Evolutionary conservation across 1,140 invertebrate species (phyloP).

Genomic region (Melipona quadrifasciata): DNA sequence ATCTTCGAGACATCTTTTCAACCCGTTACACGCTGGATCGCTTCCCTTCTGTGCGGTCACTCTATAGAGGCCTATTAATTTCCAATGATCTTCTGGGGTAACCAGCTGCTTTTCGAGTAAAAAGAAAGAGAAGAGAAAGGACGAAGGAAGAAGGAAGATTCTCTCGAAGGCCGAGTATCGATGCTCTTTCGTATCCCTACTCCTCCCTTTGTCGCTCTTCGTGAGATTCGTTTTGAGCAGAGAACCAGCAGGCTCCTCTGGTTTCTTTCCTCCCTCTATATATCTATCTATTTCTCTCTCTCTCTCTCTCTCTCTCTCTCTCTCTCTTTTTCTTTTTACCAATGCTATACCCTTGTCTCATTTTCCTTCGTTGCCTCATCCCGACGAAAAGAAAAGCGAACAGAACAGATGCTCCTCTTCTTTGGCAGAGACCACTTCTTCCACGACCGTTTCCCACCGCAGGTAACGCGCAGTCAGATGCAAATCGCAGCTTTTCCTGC

Average conservation of each 20-base stretch:
- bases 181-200: conserved; percentile 20
- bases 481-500: conserved; percentile 61
- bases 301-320: conserved; percentile 15
- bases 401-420: conserved; percentile 67
- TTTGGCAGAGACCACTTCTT: conserved; percentile 33
- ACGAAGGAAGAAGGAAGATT: conserved; percentile 16
- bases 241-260: conserved; percentile 52
- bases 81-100: conserved; percentile 72
- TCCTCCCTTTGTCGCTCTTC: conserved; percentile 36
- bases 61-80: conserved; percentile 73
- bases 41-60: conserved; percentile 62
- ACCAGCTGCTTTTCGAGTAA: conserved; percentile 68
- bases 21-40: conserved; percentile 58
- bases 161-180: conserved; percentile 69
- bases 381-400: conserved; percentile 61
- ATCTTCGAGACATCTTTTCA: conserved; percentile 50
- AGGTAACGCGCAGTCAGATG: conserved; percentile 65
- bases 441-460: conserved; percentile 21
- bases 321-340: conserved; percentile 24
- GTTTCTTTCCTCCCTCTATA: background rate
- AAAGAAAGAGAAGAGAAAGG: background rate
- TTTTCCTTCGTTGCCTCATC: conserved; percentile 46
- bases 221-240: conserved; percentile 55
- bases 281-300: background rate
- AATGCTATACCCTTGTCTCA: conserved; percentile 23